Percentiles rank a stretch among this genome's conserved stretches.
phyloP scores from a whole-genome alignment of 2,797 vertebrate species.

The Nannoperca australis region DNA sequence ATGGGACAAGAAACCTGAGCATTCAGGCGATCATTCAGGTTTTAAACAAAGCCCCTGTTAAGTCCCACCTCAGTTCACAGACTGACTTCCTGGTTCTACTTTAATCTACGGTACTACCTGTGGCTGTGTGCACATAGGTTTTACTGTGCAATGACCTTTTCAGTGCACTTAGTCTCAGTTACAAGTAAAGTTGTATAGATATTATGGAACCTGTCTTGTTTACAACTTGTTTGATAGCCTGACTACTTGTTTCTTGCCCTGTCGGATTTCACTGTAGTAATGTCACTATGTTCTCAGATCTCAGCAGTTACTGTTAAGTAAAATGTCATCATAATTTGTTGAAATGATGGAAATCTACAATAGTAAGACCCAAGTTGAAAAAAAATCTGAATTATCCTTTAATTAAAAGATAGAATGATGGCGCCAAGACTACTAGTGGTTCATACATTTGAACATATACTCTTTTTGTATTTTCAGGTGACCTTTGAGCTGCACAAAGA shows the following conservation, averaged over 20 bases:
- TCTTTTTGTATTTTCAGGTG: slow-evolving; percentile 85
- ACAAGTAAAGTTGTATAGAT: background rate
- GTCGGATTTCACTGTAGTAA: background rate
- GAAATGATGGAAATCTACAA: background rate
- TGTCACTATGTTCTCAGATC: background rate
- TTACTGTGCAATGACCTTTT: background rate
- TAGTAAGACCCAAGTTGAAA: background rate
- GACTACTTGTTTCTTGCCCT: background rate
- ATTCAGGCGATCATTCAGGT: background rate
- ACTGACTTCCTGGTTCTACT: background rate
- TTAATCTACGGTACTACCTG: background rate
- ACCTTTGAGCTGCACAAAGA: slow-evolving; percentile 97
- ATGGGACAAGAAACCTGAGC: background rate
- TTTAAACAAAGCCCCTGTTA: background rate
- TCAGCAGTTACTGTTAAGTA: background rate
- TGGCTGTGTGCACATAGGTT: background rate
- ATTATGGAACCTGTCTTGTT: background rate
- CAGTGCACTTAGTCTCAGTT: background rate
- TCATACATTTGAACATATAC: background rate
- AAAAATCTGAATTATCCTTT: background rate
- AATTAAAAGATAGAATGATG: background rate
- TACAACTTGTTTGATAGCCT: background rate
- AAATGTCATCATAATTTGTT: background rate
- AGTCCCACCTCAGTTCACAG: background rate
- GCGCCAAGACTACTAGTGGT: background rate